phyloP scores from a whole-genome alignment of 2,888 invertebrate genomes.

The Brassicogethes aeneus region DNA sequence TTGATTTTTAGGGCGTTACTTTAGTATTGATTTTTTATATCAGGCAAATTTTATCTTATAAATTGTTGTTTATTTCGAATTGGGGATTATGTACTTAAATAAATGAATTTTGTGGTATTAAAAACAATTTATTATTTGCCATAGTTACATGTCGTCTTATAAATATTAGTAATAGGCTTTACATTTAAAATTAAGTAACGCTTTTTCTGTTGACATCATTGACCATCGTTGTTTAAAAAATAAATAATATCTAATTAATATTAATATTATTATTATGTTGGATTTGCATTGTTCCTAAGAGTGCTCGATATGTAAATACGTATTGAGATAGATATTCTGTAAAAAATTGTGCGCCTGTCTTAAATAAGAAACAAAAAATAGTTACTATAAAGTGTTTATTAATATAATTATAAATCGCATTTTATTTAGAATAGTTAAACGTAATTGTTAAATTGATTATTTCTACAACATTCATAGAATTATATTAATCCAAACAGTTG shows the following conservation, averaged over 20 bases:
- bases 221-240: conserved; percentile 20
- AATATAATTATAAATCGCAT: neutral
- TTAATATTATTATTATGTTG: conserved; percentile 1
- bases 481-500: neutral
- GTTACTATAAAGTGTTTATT: conserved; percentile 14
- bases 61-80: too few relatives aligned
- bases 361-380: conserved; percentile 4
- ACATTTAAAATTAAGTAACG: conserved; percentile 26
- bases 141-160: conserved; percentile 37
- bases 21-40: too few relatives aligned
- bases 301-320: neutral
- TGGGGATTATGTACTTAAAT: too few relatives aligned
- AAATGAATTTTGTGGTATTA: conserved; percentile 12
- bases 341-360: neutral
- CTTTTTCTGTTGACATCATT: conserved; percentile 35
- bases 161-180: conserved; percentile 30
- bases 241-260: conserved; percentile 9
- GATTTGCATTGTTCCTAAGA: neutral
- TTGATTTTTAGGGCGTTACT: too few relatives aligned
- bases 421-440: neutral
- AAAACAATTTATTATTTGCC: conserved; percentile 39
- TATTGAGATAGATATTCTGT: too few relatives aligned
- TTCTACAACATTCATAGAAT: conserved; percentile 8
- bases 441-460: conserved; percentile 3
- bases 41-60: too few relatives aligned